phyloP scores from a whole-genome alignment of 2,113 vertebrate species.

The Microtus pennsylvanicus region DNA sequence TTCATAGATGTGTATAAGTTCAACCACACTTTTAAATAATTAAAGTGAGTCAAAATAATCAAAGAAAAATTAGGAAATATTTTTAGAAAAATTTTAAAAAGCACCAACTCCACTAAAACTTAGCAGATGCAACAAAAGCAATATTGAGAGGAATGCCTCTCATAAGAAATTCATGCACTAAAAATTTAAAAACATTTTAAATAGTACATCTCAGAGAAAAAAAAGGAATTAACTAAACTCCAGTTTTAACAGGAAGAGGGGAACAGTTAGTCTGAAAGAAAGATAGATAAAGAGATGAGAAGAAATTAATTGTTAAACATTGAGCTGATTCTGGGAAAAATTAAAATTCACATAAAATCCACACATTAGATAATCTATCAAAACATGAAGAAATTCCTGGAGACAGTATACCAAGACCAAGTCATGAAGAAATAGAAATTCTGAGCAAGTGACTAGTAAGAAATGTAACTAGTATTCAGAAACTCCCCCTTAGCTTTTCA shows the following conservation, averaged over 20 bases:
- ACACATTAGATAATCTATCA: neutral
- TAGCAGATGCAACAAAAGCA: neutral
- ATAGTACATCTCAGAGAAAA: neutral
- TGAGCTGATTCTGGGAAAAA: neutral
- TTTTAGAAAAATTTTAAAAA: neutral
- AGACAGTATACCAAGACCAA: neutral
- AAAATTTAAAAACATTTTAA: neutral
- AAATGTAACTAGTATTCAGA: neutral
- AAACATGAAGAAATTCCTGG: neutral
- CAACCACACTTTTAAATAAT: neutral
- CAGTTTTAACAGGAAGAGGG: neutral
- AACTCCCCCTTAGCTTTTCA: too few relatives aligned
- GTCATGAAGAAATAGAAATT: neutral
- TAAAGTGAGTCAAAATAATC: neutral
- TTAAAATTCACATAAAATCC: neutral
- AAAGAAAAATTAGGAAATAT: neutral
- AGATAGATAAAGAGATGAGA: neutral
- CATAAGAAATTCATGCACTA: neutral
- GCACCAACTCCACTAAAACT: neutral
- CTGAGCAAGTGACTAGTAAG: neutral
- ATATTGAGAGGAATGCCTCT: neutral
- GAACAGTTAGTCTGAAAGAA: neutral
- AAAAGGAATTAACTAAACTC: neutral
- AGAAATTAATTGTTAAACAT: neutral
- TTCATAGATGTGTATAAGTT: neutral